These are phyloP conservation scores for Mesoclemmys tuberculata DNA, from an alignment of 2,113 vertebrate genomes.

Conservation along the genomic window DNA sequence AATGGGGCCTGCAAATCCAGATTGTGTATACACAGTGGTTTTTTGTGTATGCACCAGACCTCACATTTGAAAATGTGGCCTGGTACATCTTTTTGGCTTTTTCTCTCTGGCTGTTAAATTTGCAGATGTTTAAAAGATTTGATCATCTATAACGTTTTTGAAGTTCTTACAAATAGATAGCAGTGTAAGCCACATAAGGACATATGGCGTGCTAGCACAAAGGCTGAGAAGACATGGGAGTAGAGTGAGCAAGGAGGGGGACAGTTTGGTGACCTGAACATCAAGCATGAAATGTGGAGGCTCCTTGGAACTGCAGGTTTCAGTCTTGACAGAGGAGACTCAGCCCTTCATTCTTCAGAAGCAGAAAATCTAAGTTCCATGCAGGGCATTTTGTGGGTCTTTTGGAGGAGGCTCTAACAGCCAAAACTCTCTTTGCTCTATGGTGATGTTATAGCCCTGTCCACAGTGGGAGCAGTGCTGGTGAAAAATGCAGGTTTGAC, in stretches of 20 bases:
- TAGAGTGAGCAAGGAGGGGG: not conserved
- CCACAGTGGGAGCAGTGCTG: not conserved
- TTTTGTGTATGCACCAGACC: not conserved
- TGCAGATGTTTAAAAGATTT: not conserved
- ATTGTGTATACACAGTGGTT: not conserved
- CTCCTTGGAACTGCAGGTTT: not conserved
- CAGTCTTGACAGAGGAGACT: not conserved
- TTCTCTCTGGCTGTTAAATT: not conserved
- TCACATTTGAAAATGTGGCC: not conserved
- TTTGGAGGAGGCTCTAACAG: not conserved
- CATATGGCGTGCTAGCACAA: not conserved
- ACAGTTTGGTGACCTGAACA: not conserved
- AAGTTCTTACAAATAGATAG: not conserved
- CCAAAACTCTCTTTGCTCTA: not conserved
- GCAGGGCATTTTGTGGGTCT: not conserved
- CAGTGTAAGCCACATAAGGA: no score
- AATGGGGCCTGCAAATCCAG: not conserved
- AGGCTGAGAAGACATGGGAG: not conserved
- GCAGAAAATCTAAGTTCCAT: not conserved
- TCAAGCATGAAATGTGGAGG: not conserved
- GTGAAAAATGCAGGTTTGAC: not conserved
- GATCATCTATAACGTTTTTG: not conserved
- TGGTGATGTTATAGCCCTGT: not conserved
- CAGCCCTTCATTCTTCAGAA: not conserved
- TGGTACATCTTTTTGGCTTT: not conserved